Evolutionary conservation across 2,797 vertebrate species (phyloP).

Genomic region (Anisognathus igniventris): DNA sequence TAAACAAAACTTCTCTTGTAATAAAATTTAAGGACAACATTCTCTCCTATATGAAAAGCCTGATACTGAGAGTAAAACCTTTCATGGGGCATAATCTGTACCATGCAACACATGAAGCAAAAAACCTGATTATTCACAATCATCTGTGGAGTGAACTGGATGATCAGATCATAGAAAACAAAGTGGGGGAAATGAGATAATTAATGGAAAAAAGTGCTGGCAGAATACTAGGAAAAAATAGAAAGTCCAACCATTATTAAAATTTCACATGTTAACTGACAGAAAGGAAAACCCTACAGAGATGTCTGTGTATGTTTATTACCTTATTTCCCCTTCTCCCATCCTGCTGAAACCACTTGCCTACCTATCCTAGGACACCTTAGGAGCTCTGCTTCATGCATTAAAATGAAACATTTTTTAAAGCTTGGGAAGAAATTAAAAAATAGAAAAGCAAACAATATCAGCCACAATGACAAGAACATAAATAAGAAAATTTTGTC

Average conservation of each 20-base stretch:
- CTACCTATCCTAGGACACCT: background rate
- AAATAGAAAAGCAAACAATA: background rate
- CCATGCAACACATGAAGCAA: background rate
- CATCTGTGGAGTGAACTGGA: background rate
- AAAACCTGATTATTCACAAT: background rate
- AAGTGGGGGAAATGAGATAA: background rate
- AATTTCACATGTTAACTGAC: background rate
- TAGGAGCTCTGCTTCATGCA: background rate
- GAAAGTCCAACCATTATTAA: background rate
- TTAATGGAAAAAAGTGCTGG: background rate
- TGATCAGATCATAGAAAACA: background rate
- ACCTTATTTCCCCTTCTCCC: background rate
- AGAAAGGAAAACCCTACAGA: background rate
- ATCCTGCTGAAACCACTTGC: background rate
- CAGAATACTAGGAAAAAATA: constrained; percentile 27
- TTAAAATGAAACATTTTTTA: background rate
- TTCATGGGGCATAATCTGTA: fast-evolving
- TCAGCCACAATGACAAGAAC: background rate
- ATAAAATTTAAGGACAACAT: background rate
- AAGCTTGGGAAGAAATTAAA: background rate
- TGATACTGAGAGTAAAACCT: background rate
- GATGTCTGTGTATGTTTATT: background rate
- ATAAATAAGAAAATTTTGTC: background rate
- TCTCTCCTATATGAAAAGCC: background rate
- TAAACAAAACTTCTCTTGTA: background rate